A percentile compares a stretch with the other conserved stretches of the same genome.
Conservation (phyloP, 2,888 invertebrate genomes). For the Epistrophe eligans region DNA sequence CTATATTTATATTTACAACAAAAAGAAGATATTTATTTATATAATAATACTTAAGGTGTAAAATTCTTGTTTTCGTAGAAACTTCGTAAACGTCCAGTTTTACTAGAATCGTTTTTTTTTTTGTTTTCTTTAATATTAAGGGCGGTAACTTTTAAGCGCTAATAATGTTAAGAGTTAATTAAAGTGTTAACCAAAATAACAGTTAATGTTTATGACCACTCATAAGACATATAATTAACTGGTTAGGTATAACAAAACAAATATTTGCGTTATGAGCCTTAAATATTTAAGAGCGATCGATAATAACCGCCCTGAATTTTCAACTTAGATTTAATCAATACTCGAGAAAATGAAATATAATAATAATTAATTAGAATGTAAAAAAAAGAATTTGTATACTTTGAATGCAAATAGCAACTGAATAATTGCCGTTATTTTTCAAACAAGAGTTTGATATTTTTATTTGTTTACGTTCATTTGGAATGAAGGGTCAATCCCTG, state of each 20-base stretch:
- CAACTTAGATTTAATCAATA: not conserved
- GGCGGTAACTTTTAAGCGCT: no score
- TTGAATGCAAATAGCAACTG: not conserved
- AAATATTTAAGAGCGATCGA: no score
- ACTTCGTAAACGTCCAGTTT: slow-evolving; percentile 60
- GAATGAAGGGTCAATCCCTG: slow-evolving; percentile 10
- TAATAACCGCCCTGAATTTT: not conserved
- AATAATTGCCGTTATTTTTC: slow-evolving; percentile 1
- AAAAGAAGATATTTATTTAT: slow-evolving; percentile 61
- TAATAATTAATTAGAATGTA: slow-evolving; percentile 2
- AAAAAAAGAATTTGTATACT: slow-evolving; percentile 40
- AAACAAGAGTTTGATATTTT: slow-evolving; percentile 18
- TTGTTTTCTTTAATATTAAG: slow-evolving; percentile 14
- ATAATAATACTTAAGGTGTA: slow-evolving; percentile 33
- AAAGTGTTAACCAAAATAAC: no score
- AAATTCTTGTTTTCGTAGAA: slow-evolving; percentile 26
- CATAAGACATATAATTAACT: no score
- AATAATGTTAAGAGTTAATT: no score
- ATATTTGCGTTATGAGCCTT: no score
- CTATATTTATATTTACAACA: slow-evolving; percentile 57
- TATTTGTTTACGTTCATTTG: slow-evolving; percentile 51
- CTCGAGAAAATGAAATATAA: slow-evolving; percentile 13
- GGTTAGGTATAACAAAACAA: no score
- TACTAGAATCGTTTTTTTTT: slow-evolving; percentile 32
- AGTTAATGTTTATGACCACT: no score